phyloP scores from a whole-genome alignment of 64 coral and sea anemone species.

The Montipora cactus region DNA sequence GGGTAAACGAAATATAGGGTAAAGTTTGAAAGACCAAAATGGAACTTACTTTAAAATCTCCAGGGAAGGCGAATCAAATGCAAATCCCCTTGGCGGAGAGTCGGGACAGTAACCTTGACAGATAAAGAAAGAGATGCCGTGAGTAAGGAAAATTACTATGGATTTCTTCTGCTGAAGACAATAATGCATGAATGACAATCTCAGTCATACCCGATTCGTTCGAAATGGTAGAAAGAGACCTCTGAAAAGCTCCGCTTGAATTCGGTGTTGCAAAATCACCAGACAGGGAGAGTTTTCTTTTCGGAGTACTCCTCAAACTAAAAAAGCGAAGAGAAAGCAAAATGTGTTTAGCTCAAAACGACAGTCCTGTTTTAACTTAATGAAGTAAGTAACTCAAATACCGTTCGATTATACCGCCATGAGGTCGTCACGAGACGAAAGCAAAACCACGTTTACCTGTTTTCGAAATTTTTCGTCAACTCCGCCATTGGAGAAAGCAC shows the following conservation, averaged over 20 bases:
- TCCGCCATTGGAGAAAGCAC: constrained; percentile 94
- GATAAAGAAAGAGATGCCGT: background rate
- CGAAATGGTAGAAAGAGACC: constrained; percentile 74
- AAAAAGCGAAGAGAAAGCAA: constrained; percentile 19
- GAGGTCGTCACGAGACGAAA: background rate
- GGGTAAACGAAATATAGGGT: background rate
- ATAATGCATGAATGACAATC: background rate
- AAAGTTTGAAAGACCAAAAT: background rate
- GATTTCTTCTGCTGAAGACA: too few species aligned
- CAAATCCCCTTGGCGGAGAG: constrained; percentile 62
- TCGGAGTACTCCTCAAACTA: constrained; percentile 88
- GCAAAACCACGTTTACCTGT: constrained; percentile 50
- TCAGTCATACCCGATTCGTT: constrained; percentile 87
- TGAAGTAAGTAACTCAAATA: too few species aligned
- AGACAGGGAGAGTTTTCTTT: constrained; percentile 89
- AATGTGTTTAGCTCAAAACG: background rate
- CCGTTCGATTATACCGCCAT: constrained; percentile 42
- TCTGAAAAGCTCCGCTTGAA: constrained; percentile 66
- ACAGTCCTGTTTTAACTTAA: background rate
- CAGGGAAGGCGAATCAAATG: constrained; percentile 81
- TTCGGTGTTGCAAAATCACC: constrained; percentile 62
- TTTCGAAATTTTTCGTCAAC: constrained; percentile 83
- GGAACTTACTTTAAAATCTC: constrained; percentile 82
- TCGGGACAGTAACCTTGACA: constrained; percentile 76
- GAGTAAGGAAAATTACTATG: too few species aligned